Conservation (phyloP, 2,113 vertebrate genomes). For the Conger conger region DNA sequence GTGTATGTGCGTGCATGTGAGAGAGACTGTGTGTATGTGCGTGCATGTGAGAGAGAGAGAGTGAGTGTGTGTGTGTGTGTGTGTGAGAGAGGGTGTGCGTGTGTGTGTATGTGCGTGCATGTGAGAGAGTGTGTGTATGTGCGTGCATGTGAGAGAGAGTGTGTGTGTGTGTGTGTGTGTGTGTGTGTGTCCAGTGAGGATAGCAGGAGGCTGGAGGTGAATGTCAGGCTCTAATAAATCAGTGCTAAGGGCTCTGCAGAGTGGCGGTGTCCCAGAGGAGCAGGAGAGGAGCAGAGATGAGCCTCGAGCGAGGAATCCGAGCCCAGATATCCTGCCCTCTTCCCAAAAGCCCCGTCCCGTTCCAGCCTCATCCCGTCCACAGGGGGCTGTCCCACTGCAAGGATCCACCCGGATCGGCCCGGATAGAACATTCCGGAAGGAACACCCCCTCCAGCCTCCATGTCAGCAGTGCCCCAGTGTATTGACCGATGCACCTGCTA, state of each 20-base stretch:
- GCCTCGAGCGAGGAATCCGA: background rate
- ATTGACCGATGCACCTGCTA: background rate
- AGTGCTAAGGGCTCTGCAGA: background rate
- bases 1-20: background rate
- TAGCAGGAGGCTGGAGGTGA: background rate
- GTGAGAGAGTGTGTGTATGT: conserved; percentile 39
- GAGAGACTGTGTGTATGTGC: too few relatives aligned
- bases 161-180: too few relatives aligned
- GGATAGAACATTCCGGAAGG: background rate
- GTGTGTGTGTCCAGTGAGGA: background rate
- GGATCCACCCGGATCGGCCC: background rate
- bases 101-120: too few relatives aligned
- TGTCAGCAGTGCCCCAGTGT: background rate
- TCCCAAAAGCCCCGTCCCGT: background rate
- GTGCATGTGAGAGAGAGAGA: conserved; percentile 28
- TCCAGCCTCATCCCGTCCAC: too few relatives aligned
- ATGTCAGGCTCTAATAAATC: background rate
- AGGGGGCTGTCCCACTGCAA: background rate
- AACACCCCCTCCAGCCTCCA: background rate
- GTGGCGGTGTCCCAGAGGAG: too few relatives aligned
- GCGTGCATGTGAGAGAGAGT: background rate
- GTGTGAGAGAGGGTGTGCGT: conserved; percentile 3
- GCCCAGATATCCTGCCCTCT: background rate
- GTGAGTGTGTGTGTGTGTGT: conserved; percentile 40
- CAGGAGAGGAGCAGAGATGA: too few relatives aligned